These are phyloP conservation scores for Prolemur simus DNA, from an alignment of 2,113 vertebrate species.

Conservation along the genomic window DNA sequence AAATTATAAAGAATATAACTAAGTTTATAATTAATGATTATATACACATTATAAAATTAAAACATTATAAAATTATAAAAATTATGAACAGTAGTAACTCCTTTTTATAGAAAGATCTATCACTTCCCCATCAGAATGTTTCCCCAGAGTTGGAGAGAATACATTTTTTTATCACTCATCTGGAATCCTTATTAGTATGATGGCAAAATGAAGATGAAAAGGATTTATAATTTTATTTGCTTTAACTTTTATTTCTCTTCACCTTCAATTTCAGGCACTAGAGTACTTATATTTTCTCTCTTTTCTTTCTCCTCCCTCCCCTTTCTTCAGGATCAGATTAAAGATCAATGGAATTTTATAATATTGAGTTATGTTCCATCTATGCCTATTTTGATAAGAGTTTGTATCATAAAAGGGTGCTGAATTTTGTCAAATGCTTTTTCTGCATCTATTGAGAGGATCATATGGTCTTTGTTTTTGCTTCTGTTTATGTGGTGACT, in stretches of 20 bases:
- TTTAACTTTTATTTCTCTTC: neutral
- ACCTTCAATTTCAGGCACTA: neutral
- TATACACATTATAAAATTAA: neutral
- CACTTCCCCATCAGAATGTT: neutral
- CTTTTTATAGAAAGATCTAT: neutral
- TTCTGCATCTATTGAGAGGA: too few relatives aligned
- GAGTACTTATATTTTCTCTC: neutral
- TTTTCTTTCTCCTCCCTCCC: neutral
- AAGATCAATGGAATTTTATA: neutral
- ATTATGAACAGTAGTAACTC: neutral
- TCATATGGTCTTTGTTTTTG: too few relatives aligned
- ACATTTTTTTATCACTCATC: neutral
- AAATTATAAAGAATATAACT: neutral
- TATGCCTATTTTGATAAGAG: too few relatives aligned
- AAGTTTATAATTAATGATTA: neutral
- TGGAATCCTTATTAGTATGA: neutral
- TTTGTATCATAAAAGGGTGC: too few relatives aligned
- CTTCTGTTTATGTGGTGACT: too few relatives aligned
- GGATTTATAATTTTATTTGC: neutral
- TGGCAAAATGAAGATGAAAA: neutral
- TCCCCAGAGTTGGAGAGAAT: neutral
- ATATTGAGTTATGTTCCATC: too few relatives aligned
- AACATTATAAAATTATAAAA: neutral
- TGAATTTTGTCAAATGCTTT: too few relatives aligned
- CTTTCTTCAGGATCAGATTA: neutral